Evolutionary conservation across 2,888 invertebrate genomes (phyloP).

Genomic region (Polietes domitor): DNA sequence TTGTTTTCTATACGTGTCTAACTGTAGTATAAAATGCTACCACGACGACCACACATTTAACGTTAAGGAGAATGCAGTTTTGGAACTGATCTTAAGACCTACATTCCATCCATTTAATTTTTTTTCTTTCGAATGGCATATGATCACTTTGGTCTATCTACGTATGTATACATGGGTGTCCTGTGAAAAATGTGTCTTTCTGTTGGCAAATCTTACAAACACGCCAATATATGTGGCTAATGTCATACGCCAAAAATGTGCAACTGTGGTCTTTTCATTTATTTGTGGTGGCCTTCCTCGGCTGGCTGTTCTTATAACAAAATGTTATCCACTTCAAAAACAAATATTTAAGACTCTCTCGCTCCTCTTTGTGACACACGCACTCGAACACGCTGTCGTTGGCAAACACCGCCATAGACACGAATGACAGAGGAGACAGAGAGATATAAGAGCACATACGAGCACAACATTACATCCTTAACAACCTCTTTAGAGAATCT

Average conservation of each 20-base stretch:
- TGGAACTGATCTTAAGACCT: no score
- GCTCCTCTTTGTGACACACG: neutral
- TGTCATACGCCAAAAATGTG: slow-evolving; percentile 4
- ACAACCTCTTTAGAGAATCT: slow-evolving; percentile 60
- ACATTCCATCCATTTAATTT: no score
- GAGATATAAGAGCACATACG: slow-evolving; percentile 23
- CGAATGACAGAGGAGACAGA: neutral
- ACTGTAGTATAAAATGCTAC: no score
- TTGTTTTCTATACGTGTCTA: no score
- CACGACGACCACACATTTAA: no score
- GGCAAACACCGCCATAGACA: neutral
- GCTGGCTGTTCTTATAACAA: slow-evolving; percentile 9
- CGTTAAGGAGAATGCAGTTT: no score
- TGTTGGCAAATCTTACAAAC: neutral
- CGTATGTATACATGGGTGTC: neutral
- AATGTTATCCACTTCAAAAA: slow-evolving; percentile 42
- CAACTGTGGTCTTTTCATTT: slow-evolving; percentile 22
- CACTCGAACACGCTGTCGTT: neutral
- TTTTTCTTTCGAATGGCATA: no score
- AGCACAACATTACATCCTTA: slow-evolving; percentile 40
- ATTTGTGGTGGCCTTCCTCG: slow-evolving; percentile 13
- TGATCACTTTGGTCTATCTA: no score
- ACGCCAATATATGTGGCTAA: neutral
- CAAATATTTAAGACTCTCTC: slow-evolving; percentile 37
- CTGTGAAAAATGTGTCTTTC: neutral